Base-by-base conservation (phyloP, 2,113 vertebrate species). In the Turdus rufiventris region DNA sequence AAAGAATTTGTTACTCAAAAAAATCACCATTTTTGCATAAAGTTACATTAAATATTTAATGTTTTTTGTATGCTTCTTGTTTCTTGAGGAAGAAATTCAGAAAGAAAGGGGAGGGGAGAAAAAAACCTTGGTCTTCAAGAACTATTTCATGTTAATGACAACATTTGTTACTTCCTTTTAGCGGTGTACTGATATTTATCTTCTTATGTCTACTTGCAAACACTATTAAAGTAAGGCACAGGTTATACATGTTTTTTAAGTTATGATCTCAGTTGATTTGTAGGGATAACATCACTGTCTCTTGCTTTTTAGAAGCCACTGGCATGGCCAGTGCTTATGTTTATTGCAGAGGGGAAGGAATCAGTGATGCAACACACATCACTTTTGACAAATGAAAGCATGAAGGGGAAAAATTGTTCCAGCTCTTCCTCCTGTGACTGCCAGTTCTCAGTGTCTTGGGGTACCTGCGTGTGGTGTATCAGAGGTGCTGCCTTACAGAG, bases 391-490 rank as follows among this genome's bases (percentile, higher is more conserved):
- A 43, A 60, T 36, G 24, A 58, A 82, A 96, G 36, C 8, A 9
- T 0, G 6, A 51, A 43, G 17, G 47, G 26, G 28, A 19, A 26
- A 75, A 68, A 14, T 23, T 0, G 1, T 56, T 91, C 79, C 21
- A 33, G 2, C 38, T 68, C 28, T 81, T 80, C 14, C 26, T 83
- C 20, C 25, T 43, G 31, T 70, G 58, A 16, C 26, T 67, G 2
- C 14, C 17, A 42, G 26, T n/a, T 48, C 63, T 77, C 34, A 15
- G 24, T 42, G n/a, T 48, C 58, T 61, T 0, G 0, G 40, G 2
- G 31, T 25, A 34, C 5, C 1, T 1, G 7, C 7, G 1, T 10
- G 19, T 36, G 72, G 42, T n/a, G 47, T 28, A 53, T 48, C 48
- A 76, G 57, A 56, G 38, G 11, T 67, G n/a, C 34, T 77, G 45